phyloP scores from a whole-genome alignment of 2,888 invertebrate genomes.

The Griposia aprilina region DNA sequence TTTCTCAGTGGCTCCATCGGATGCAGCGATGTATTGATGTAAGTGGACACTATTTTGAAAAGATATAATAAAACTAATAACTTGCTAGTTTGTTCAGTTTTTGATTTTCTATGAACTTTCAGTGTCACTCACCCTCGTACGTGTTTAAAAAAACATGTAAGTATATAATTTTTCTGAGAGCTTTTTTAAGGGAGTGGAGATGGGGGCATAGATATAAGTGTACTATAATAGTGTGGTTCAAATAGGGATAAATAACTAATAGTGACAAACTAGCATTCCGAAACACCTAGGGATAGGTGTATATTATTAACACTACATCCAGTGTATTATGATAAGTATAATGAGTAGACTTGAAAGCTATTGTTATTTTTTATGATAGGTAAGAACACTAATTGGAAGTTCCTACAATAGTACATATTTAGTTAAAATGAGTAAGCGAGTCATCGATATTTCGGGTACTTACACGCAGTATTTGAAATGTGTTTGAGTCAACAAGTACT shows the following conservation, averaged over 20 bases:
- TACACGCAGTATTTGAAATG: slow-evolving; percentile 36
- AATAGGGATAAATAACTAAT: not conserved
- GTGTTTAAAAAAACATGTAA: not conserved
- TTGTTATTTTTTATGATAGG: slow-evolving; percentile 4
- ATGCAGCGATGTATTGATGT: no score
- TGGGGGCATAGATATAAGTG: not conserved
- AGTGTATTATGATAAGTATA: not conserved
- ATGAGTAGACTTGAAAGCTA: not conserved
- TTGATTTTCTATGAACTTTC: no score
- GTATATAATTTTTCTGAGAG: no score
- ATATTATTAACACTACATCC: not conserved
- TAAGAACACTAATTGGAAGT: not conserved
- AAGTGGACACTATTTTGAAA: no score
- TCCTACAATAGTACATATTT: slow-evolving; percentile 4
- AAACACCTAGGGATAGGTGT: not conserved
- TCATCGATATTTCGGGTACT: slow-evolving; percentile 49
- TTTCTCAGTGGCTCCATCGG: no score
- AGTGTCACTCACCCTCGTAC: no score
- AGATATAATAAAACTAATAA: no score
- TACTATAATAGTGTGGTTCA: not conserved
- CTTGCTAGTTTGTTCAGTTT: no score
- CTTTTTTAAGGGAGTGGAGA: not conserved
- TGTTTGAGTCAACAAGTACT: slow-evolving; percentile 57
- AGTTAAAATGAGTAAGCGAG: slow-evolving; percentile 11
- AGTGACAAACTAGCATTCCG: not conserved